Evolutionary conservation across 2,797 vertebrate species (phyloP).

Genomic region (Macropus fuliginosus): DNA sequence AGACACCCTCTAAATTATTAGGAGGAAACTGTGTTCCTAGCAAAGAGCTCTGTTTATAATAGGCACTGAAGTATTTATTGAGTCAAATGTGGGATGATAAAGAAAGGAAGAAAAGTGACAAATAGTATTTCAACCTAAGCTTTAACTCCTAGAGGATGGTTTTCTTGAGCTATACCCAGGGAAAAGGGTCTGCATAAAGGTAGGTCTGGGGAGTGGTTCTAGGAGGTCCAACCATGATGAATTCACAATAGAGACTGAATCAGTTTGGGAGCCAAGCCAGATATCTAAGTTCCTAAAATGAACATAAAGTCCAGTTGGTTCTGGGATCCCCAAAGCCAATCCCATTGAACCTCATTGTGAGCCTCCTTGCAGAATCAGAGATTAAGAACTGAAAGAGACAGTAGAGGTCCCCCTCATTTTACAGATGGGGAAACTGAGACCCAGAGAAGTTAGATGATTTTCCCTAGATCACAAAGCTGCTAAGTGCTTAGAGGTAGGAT

Average conservation of each 20-base stretch:
- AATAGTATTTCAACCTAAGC: background rate
- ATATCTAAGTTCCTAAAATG: background rate
- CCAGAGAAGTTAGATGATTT: background rate
- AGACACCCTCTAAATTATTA: background rate
- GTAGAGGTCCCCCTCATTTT: background rate
- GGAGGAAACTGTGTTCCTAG: background rate
- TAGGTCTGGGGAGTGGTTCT: background rate
- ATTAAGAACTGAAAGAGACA: background rate
- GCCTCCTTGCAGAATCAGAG: background rate
- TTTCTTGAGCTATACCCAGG: background rate
- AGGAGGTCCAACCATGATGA: background rate
- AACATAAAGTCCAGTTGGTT: background rate
- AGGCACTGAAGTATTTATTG: background rate
- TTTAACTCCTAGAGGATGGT: background rate
- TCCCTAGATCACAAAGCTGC: background rate
- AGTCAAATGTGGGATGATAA: background rate
- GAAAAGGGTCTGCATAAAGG: background rate
- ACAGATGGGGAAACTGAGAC: background rate
- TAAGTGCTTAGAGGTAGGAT: background rate
- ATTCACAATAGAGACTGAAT: background rate
- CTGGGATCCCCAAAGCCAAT: background rate
- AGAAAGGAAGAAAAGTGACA: fast-evolving
- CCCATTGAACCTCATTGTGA: background rate
- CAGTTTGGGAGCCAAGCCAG: background rate
- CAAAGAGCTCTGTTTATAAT: background rate